phyloP scores from a whole-genome alignment of 1,140 invertebrate species.

The Lethrus apterus region DNA sequence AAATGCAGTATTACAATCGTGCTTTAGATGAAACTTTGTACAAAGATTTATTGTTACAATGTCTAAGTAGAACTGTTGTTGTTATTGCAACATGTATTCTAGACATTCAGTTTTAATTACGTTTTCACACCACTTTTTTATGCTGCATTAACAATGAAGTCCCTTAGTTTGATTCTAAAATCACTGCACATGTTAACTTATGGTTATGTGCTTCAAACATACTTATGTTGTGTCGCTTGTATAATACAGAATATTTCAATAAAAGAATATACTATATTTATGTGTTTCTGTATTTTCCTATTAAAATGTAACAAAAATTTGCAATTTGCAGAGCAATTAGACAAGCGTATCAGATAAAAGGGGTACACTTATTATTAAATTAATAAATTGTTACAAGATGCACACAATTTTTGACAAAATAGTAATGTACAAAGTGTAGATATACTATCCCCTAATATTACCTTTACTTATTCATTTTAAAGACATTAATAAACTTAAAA shows the following conservation, averaged over 20 bases:
- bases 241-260: constrained; percentile 33
- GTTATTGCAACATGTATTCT: constrained; percentile 18
- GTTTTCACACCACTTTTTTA: constrained; percentile 1
- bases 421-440: no score
- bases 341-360: no score
- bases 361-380: no score
- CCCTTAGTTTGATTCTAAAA: constrained; percentile 11
- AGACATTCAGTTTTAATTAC: neutral
- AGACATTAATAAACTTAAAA: no score
- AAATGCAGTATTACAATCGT: constrained; percentile 1
- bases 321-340: no score
- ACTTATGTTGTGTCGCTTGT: constrained; percentile 37
- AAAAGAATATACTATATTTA: constrained; percentile 18
- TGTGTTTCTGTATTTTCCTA: no score
- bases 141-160: constrained; percentile 17
- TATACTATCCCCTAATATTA: no score
- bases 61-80: constrained; percentile 14
- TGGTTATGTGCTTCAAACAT: constrained; percentile 30
- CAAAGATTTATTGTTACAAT: constrained; percentile 1
- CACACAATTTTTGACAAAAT: no score
- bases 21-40: neutral
- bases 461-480: no score
- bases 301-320: no score
- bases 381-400: no score
- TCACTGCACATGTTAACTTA: constrained; percentile 26